Percentiles rank a stretch among this genome's conserved stretches.
Conservation (phyloP, 2,113 vertebrate genomes). For the Gasterosteus nipponicus region DNA sequence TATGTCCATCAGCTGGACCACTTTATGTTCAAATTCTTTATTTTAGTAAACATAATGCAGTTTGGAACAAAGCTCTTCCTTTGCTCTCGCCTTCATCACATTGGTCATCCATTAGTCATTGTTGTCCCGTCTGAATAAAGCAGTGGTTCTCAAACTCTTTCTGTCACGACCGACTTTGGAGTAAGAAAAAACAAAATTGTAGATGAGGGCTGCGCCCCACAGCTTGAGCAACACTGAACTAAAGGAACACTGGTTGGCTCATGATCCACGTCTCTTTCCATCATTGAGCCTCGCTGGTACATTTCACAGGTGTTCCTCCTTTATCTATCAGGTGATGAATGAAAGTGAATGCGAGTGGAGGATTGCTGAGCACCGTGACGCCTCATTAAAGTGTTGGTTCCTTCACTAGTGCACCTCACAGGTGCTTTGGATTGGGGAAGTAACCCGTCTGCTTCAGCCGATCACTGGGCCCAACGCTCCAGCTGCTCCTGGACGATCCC, state of each 20-base stretch:
- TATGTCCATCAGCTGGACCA: background rate
- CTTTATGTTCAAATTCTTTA: background rate
- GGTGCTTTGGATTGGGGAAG: background rate
- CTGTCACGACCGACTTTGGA: too few species aligned
- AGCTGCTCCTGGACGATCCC: background rate
- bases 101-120: background rate
- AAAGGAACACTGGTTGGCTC: background rate
- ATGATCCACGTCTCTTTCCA: background rate
- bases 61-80: conserved; percentile 49
- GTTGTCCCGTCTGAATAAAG: background rate
- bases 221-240: background rate
- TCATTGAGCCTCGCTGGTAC: conserved; percentile 13
- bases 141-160: too few species aligned
- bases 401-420: background rate
- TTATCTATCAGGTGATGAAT: conserved; percentile 31
- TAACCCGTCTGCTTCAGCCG: background rate
- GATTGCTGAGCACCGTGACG: conserved; percentile 4
- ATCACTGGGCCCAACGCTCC: too few species aligned
- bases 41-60: background rate
- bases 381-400: background rate
- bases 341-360: background rate
- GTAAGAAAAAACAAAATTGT: too few species aligned
- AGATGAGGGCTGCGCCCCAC: too few species aligned
- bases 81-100: conserved; percentile 1
- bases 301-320: conserved; percentile 47